phyloP scores from a whole-genome alignment of 2,113 vertebrate genomes.

The Ceyx margarethae region DNA sequence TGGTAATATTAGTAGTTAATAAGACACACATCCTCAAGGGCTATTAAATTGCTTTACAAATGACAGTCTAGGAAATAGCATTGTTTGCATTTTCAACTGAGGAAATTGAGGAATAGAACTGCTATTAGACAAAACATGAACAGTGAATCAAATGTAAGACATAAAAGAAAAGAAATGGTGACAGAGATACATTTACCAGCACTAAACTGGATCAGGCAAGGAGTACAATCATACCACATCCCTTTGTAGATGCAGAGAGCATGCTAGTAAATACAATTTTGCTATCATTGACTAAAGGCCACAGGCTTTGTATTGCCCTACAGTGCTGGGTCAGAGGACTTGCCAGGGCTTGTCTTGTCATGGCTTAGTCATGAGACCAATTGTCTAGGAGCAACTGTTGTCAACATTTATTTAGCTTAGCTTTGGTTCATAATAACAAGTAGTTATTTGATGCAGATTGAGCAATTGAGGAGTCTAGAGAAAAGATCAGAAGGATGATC shows the following conservation, averaged over 20 bases:
- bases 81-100: constrained; percentile 30
- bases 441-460: neutral
- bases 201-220: neutral
- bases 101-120: neutral
- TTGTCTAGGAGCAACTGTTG: neutral
- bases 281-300: neutral
- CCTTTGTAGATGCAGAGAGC: neutral
- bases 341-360: neutral
- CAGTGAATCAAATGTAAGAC: neutral
- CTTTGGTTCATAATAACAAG: neutral
- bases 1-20: neutral
- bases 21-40: neutral
- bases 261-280: neutral
- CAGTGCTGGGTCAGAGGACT: neutral
- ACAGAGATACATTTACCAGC: neutral
- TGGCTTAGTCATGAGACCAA: neutral
- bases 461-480: neutral
- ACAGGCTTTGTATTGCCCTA: neutral
- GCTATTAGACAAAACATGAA: neutral
- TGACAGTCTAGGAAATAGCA: neutral
- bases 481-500: neutral
- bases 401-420: neutral
- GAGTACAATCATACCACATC: neutral
- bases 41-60: neutral
- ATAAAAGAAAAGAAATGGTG: neutral